phyloP scores from a whole-genome alignment of 2,113 vertebrate species.

The Menidia beryllina region DNA sequence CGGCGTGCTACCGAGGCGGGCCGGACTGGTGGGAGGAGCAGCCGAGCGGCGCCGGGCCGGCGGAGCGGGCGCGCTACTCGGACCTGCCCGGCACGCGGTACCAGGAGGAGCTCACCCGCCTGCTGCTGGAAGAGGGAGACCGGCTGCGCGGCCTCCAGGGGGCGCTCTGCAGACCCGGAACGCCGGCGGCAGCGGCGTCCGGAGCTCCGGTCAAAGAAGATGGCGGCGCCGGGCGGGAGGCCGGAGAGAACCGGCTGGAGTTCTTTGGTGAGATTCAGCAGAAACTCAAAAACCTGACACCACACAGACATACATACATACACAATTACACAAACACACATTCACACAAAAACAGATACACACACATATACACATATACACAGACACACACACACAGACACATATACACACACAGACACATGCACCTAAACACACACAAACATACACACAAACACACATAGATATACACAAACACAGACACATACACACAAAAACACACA shows the following conservation, averaged over 20 bases:
- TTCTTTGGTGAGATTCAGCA: slow-evolving; percentile 89
- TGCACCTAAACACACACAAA: too few relatives aligned
- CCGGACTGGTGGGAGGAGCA: slow-evolving; percentile 80
- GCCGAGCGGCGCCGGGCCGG: slow-evolving; percentile 55
- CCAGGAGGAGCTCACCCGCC: slow-evolving; percentile 85
- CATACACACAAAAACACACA: too few relatives aligned
- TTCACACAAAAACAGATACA: too few relatives aligned
- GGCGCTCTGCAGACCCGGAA: slow-evolving; percentile 65
- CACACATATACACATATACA: too few relatives aligned
- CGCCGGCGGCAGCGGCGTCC: slow-evolving; percentile 46
- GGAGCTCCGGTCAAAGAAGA: slow-evolving; percentile 73
- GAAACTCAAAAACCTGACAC: too few relatives aligned
- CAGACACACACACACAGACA: too few relatives aligned
- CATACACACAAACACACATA: too few relatives aligned
- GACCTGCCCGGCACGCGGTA: slow-evolving; percentile 83
- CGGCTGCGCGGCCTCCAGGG: slow-evolving; percentile 71
- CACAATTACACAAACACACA: too few relatives aligned
- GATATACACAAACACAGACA: too few relatives aligned
- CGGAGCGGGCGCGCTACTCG: slow-evolving; percentile 80
- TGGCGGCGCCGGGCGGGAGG: slow-evolving; percentile 53
- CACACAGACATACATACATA: too few relatives aligned
- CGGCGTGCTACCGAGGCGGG: slow-evolving; percentile 67
- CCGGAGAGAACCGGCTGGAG: slow-evolving; percentile 82
- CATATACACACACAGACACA: not conserved
- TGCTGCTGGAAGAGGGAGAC: slow-evolving; percentile 77